Evolutionary conservation across 2,797 vertebrate genomes (phyloP), one percentile per base, ranked within the genome.

Genomic region (Sternotherus odoratus): DNA sequence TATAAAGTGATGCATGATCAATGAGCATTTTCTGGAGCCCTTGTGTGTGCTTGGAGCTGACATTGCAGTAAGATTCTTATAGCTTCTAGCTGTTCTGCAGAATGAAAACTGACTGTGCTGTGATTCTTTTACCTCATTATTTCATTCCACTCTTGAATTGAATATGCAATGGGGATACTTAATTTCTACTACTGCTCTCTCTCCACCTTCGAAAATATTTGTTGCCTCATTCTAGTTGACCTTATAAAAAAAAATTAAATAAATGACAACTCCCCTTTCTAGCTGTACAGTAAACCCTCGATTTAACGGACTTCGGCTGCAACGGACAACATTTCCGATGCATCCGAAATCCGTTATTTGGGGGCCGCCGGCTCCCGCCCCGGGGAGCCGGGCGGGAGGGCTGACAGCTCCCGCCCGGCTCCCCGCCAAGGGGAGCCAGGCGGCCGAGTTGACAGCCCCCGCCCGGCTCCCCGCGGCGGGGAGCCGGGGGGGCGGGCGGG

Each of bases 1-100:
- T 95, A 91, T 96, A 95, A 94, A 96, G 93, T 96, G 88, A 96
- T 97, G 97, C 96, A 95, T 96, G 96, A 97, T 97, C 96, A 97
- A 92, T 97, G 96, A 97, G 94, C 88, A 75, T 96, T 97, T 97
- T 96, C 96, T 97, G 95, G 89, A 94, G 49, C 19, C 48, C 23
- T n/a, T 51, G 77, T 13, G 77, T 13, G 72, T 28, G 93, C 94
- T 93, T 90, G 90, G 91, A 95, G 94, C 97, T 97, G 97, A 96
- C 95, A 93, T 93, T 97, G 97, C 97, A 95, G 96, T 89, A 95
- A 94, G 93, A 66, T 75, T 87, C 92, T 96, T 92, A 53, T 57
- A 82, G 21, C 87, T 24, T 28, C 17, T 85, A 28, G 97, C 89
- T 48, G 72, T 74, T 89, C 94, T 92, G 90, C 94, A 89, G 87